These are phyloP conservation scores for Unio delphinus DNA, from an alignment of 2,888 invertebrate species.

Conservation along the genomic window DNA sequence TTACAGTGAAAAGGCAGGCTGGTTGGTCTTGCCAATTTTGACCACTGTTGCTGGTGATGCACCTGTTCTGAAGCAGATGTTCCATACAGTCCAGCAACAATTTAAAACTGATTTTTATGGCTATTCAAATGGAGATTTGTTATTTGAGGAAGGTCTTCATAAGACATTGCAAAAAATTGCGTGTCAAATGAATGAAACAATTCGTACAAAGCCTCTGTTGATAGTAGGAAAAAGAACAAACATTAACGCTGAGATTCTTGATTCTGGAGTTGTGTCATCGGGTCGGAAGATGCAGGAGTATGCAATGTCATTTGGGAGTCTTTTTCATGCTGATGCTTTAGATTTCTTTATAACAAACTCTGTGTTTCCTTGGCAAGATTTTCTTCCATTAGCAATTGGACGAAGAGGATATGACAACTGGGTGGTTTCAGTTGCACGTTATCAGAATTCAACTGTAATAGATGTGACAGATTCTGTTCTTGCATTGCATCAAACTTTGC, in stretches of 20 bases:
- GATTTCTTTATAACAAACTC: conserved; percentile 37
- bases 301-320: conserved; percentile 13
- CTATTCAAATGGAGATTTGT: conserved; percentile 30
- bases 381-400: conserved; percentile 30
- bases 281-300: conserved; percentile 7
- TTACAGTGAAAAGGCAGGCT: conserved; percentile 19
- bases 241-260: conserved; percentile 14
- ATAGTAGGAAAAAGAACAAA: conserved; percentile 28
- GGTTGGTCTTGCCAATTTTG: conserved; percentile 16
- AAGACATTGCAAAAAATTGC: conserved; percentile 18
- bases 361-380: conserved; percentile 27
- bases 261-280: conserved; percentile 6
- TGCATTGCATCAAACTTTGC: conserved; percentile 30
- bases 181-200: conserved; percentile 11
- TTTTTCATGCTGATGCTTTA: conserved; percentile 31
- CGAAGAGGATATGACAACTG: conserved; percentile 38
- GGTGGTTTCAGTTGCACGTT: conserved; percentile 28
- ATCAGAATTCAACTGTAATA: conserved; percentile 21
- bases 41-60: conserved; percentile 12
- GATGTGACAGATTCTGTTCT: conserved; percentile 28
- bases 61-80: conserved; percentile 28
- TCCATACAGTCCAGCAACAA: conserved; percentile 11
- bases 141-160: conserved; percentile 22
- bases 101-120: conserved; percentile 29
- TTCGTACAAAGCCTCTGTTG: conserved; percentile 11